Evolutionary conservation across 2,113 vertebrate genomes (phyloP).

Genomic region (Panthera uncia): DNA sequence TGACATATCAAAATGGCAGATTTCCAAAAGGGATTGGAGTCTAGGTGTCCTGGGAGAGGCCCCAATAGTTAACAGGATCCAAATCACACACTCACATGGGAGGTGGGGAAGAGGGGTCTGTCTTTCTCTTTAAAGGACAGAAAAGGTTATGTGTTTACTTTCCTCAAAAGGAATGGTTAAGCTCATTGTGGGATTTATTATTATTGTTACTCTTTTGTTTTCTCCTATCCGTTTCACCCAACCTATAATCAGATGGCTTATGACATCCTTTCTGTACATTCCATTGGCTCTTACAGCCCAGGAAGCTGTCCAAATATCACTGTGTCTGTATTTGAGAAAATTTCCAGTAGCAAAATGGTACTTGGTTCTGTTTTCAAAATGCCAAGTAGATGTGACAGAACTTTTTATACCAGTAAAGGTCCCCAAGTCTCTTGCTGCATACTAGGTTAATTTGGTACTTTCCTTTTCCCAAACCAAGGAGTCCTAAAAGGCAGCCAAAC

Average conservation of each 20-base stretch:
- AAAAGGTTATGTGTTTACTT: not conserved
- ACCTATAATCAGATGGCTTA: fast-evolving
- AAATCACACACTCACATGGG: fast-evolving
- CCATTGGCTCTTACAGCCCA: not conserved
- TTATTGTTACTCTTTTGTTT: not conserved
- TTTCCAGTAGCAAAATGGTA: not conserved
- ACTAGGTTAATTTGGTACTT: not conserved
- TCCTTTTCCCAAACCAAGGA: not conserved
- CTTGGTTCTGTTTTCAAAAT: not conserved
- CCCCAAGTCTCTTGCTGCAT: not conserved
- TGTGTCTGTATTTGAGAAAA: not conserved
- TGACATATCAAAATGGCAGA: not conserved
- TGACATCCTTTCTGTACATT: not conserved
- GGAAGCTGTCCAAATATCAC: not conserved
- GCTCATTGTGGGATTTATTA: not conserved
- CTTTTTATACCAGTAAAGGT: not conserved
- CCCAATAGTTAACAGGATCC: fast-evolving
- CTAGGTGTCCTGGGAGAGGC: not conserved
- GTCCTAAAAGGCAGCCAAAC: not conserved
- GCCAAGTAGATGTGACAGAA: not conserved
- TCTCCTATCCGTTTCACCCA: not conserved
- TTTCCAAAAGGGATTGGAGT: not conserved
- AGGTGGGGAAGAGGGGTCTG: not conserved
- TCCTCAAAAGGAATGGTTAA: not conserved
- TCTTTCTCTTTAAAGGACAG: not conserved